These are phyloP conservation scores for Stenolophus ochropezus DNA, from an alignment of 2,888 invertebrate species.

Conservation along the genomic window DNA sequence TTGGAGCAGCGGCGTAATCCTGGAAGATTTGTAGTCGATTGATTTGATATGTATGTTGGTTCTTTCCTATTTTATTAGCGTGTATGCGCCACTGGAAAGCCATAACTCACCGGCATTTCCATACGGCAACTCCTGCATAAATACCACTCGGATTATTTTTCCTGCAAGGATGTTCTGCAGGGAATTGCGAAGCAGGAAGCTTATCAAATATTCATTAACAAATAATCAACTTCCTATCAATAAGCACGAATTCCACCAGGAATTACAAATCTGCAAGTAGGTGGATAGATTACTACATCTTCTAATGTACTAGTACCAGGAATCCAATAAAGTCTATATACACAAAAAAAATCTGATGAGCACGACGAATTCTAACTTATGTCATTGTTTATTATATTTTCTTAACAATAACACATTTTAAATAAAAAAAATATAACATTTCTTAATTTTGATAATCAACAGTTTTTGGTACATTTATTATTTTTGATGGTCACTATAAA, in stretches of 20 bases:
- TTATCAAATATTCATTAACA: background rate
- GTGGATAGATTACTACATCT: no score
- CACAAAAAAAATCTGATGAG: no score
- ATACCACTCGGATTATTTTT: background rate
- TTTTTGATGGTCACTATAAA: no score
- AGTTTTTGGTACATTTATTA: no score
- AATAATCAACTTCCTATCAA: background rate
- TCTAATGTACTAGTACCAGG: no score
- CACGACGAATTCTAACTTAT: no score
- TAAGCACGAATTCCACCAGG: background rate
- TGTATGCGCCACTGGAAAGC: slow-evolving; percentile 52
- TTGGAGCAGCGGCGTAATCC: slow-evolving; percentile 44
- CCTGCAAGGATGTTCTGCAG: background rate
- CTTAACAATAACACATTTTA: no score
- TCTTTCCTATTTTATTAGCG: slow-evolving; percentile 52
- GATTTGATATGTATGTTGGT: slow-evolving; percentile 66
- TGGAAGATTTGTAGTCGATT: slow-evolving; percentile 68
- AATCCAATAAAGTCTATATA: no score
- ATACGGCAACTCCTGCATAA: slow-evolving; percentile 24
- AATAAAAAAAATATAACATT: no score
- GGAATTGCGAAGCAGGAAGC: background rate
- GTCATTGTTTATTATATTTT: no score
- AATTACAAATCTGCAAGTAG: background rate
- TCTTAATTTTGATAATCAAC: no score
- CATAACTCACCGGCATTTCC: no score